Base-by-base conservation (phyloP, 2,797 vertebrate genomes). In the Aeoliscus strigatus region DNA sequence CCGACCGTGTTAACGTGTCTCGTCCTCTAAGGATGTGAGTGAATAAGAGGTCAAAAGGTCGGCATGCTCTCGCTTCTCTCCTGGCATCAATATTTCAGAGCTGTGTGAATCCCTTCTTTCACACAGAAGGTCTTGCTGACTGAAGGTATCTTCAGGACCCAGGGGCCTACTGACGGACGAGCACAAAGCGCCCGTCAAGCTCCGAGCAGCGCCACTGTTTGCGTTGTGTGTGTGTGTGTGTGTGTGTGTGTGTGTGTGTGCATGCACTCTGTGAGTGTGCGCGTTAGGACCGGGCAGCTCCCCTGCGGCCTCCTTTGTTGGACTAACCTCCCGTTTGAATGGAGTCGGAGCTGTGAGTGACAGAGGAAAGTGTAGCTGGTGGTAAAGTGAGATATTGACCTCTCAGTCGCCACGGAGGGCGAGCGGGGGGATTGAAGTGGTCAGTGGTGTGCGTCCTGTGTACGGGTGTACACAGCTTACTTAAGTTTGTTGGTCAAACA, bases 361-460 rank as follows among this genome's bases (percentile, higher is more conserved):
- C 91, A 93, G 88, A 90, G 85, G 73, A 84, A 89, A 86, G 87
- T 80, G 81, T 88, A 91, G 90, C 86, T 83, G 86, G 82, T 73
- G 88, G 93, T 91, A 93, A 90, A 89, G 87, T 90, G 81, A 89
- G 86, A 92, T 92, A 92, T 92, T 94, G 91, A 96, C 89, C 92
- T 89, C 85, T 90, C 88, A 87, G 89, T 93, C 88, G 91, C 86
- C 77, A 69, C 70, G 69, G 74, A 90, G 81, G 66, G 51, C 77
- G 63, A 74, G 83, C 14, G 52, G 40, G 67, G 86, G 58, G 77
- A 77, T 73, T 50, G 33, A 48, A 52, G 35, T 45, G 26, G 47
- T 59, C 49, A 46, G 14, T 27, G 12, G 42, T 40, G n/a, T n/a
- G n/a, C n/a, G n/a, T n/a, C n/a, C n/a, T n/a, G n/a, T n/a, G n/a